Evolutionary conservation across 2,888 invertebrate genomes (phyloP).

Genomic region (Melipona bicolor): DNA sequence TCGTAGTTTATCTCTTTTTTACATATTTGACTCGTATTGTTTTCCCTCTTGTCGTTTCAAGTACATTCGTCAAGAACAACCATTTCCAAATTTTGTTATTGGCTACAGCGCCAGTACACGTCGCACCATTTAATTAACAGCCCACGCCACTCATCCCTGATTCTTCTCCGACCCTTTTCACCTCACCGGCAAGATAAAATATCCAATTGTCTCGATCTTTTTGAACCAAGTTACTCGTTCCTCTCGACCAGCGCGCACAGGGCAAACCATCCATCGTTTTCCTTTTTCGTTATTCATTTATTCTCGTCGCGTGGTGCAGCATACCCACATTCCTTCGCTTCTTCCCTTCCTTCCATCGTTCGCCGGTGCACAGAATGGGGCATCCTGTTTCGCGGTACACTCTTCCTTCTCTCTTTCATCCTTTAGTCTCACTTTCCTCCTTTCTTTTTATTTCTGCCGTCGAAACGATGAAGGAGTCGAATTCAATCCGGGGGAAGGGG

Average conservation of each 20-base stretch:
- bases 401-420: background rate
- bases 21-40: too few species aligned
- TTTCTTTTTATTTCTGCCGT: background rate
- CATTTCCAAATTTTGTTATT: too few species aligned
- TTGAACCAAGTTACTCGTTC: background rate
- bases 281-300: slow-evolving; percentile 29
- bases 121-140: slow-evolving; percentile 13
- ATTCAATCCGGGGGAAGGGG: background rate
- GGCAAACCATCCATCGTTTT: slow-evolving; percentile 25
- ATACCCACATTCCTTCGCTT: background rate
- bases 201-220: slow-evolving; percentile 22
- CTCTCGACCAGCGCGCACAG: slow-evolving; percentile 21
- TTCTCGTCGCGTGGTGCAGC: slow-evolving; percentile 19
- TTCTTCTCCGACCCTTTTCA: background rate
- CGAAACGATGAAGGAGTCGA: background rate
- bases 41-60: too few species aligned
- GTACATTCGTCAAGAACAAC: too few species aligned
- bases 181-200: background rate
- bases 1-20: too few species aligned
- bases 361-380: background rate
- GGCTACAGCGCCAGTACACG: background rate
- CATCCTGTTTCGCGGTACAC: slow-evolving; percentile 3
- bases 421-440: background rate
- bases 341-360: background rate
- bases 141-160: background rate